Base-by-base conservation (phyloP, 2,113 vertebrate genomes). In the Pluvialis apricaria region DNA sequence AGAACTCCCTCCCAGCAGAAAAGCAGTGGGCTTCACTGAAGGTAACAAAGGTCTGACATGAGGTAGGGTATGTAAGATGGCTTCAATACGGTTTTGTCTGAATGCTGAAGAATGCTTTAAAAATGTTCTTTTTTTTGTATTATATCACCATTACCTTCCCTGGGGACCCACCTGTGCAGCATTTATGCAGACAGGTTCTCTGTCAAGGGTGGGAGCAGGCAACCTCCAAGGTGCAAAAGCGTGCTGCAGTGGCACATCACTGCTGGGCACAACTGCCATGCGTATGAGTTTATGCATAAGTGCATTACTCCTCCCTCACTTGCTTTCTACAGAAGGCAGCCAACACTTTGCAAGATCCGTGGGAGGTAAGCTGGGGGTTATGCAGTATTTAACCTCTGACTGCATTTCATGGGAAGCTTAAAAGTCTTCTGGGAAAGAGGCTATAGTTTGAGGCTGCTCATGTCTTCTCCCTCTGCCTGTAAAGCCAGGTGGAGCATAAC, bases 221-320 rank as follows among this genome's bases (percentile, higher is more conserved):
- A 57, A 8, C 34, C 32, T 42, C 22, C 28, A 32, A 32, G 60
- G 61, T 65, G 49, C 18, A 15, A 1, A 13, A 8, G 9, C 15
- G 16, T 45, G 47, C 31, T 61, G 45, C n/a, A 28, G 38, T 0
- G 2, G 29, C n/a, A 21, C 11, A 13, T 52, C 7, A 11, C 0
- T 28, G 58, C 60, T 62, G 25, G 10, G 60, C 40, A 69, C 49
- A 29, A 22, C 21, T 85, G 68, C 31, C 20, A 1, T 14, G 40
- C 2, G 1, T 81, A 62, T 25, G 42, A 13, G 11, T 62, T 91
- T 15, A 10, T 40, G 34, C 29, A 15, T 29, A 54, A 55, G 40
- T 49, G 13, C 17, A 3, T 60, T 51, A 2, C 62, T 89, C 15
- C 31, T 65, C 19, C 22, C 21, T 76, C 16, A 6, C 5, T 45